These are phyloP conservation scores for Fissipunctia ypsillon DNA, from an alignment of 2,888 invertebrate species.

Conservation along the genomic window DNA sequence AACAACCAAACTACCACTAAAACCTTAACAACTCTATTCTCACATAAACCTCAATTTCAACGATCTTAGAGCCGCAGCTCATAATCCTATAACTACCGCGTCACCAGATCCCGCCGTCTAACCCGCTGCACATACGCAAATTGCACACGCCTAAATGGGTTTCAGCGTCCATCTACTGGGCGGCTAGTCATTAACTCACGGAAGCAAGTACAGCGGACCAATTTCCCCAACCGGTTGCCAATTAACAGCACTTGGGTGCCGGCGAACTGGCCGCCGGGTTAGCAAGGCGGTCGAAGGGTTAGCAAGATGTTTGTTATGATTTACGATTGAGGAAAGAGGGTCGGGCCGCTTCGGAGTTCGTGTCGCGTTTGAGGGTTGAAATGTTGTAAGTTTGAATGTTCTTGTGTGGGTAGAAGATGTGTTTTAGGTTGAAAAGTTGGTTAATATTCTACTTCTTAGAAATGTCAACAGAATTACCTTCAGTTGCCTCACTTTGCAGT, in stretches of 20 bases:
- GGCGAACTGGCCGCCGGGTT: conserved; percentile 74
- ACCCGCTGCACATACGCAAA: conserved; percentile 85
- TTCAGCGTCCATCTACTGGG: conserved; percentile 88
- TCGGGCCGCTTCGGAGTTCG: conserved; percentile 55
- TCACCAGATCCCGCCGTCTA: conserved; percentile 81
- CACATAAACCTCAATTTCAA: conserved; percentile 49
- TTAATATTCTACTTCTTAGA: too few species aligned
- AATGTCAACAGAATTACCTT: too few species aligned
- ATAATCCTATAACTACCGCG: conserved; percentile 70
- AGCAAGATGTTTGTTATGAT: conserved; percentile 89
- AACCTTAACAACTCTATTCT: conserved; percentile 43
- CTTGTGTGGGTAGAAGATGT: conserved; percentile 25
- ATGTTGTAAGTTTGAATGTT: conserved; percentile 56
- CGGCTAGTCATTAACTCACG: conserved; percentile 89
- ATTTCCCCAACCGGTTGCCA: conserved; percentile 88
- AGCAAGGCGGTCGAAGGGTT: conserved; percentile 83
- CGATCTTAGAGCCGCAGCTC: conserved; percentile 58
- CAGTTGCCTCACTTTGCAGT: too few species aligned
- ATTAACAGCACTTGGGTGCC: conserved; percentile 87
- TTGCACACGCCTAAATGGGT: conserved; percentile 89
- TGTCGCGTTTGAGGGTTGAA: conserved; percentile 69
- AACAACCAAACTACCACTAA: conserved; percentile 35
- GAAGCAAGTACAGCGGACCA: conserved; percentile 89
- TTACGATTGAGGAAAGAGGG: conserved; percentile 80
- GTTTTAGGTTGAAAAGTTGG: too few species aligned